Percentiles rank a stretch among this genome's conserved stretches.
Conservation (phyloP, 2,888 invertebrate genomes). For the Eilema griseolum region DNA sequence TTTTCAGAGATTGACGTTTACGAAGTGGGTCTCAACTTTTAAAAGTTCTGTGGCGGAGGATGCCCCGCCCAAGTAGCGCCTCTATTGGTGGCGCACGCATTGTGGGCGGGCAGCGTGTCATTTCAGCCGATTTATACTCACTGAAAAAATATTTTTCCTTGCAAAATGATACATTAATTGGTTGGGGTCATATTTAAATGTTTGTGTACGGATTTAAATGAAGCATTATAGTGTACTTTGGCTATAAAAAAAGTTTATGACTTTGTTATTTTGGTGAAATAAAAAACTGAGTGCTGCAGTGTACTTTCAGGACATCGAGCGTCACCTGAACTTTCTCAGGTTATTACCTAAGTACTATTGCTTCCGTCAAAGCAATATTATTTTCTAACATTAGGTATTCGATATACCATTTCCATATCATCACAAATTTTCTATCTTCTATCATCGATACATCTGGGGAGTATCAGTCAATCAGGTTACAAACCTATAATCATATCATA, state of each 20-base stretch:
- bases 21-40: conserved; percentile 68
- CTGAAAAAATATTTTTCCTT: conserved; percentile 58
- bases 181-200: conserved; percentile 58
- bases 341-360: too few relatives aligned
- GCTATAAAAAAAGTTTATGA: conserved; percentile 25
- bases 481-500: too few relatives aligned
- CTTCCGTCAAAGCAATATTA: too few relatives aligned
- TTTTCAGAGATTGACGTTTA: conserved; percentile 75
- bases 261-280: background rate
- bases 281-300: background rate
- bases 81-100: conserved; percentile 64
- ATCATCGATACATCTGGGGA: too few relatives aligned
- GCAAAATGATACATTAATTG: conserved; percentile 73
- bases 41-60: conserved; percentile 54
- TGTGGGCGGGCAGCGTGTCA: conserved; percentile 65
- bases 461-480: too few relatives aligned
- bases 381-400: too few relatives aligned
- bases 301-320: background rate
- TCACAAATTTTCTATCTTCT: too few relatives aligned
- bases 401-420: too few relatives aligned
- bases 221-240: conserved; percentile 33
- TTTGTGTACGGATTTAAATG: conserved; percentile 52
- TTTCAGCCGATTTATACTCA: conserved; percentile 29
- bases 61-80: conserved; percentile 68
- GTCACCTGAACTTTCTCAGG: too few relatives aligned